phyloP scores from a whole-genome alignment of 1,140 invertebrate genomes.

The Atta cephalotes region DNA sequence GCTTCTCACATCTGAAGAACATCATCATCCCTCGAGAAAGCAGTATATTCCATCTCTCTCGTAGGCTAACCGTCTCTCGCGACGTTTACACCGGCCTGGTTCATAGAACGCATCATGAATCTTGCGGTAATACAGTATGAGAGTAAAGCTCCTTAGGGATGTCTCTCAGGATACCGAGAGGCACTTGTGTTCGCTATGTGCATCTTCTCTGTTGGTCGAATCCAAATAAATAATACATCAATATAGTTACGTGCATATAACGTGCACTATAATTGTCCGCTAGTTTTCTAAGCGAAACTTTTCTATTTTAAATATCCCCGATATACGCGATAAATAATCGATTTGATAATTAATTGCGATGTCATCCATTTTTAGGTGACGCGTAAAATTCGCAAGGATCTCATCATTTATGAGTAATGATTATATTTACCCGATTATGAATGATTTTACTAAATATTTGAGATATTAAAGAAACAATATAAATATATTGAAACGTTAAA shows the following conservation, averaged over 20 bases:
- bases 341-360: neutral
- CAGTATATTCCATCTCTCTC: slow-evolving; percentile 43
- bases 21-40: slow-evolving; percentile 47
- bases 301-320: neutral
- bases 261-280: slow-evolving; percentile 8
- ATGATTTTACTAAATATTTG: no score
- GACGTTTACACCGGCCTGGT: slow-evolving; percentile 46
- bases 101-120: slow-evolving; percentile 61
- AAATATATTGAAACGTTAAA: no score
- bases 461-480: no score
- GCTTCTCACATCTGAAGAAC: slow-evolving; percentile 20
- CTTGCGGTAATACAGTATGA: slow-evolving; percentile 45
- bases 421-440: no score
- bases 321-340: neutral
- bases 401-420: no score
- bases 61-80: slow-evolving; percentile 53
- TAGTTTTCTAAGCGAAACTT: neutral
- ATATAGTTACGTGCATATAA: slow-evolving; percentile 13
- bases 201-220: slow-evolving; percentile 31
- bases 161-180: slow-evolving; percentile 42
- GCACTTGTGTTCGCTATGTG: slow-evolving; percentile 52
- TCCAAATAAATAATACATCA: slow-evolving; percentile 62
- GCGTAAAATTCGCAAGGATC: no score
- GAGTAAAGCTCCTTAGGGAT: slow-evolving; percentile 65
- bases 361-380: no score